Conservation (phyloP, 2,797 vertebrate genomes). For the Rhinogobio ventralis region DNA sequence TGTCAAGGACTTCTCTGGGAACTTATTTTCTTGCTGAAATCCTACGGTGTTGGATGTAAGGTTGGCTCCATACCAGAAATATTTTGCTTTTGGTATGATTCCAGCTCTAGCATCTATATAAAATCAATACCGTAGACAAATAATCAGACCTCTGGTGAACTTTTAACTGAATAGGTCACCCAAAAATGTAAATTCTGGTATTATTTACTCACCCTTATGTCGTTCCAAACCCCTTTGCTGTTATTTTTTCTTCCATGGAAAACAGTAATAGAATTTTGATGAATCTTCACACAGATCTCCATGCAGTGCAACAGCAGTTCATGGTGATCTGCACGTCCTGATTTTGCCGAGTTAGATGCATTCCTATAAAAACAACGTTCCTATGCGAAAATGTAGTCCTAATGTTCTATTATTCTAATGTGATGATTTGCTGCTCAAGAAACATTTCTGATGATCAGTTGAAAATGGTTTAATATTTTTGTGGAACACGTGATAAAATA, state of each 20-base stretch:
- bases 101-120: background rate
- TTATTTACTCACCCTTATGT: background rate
- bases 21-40: background rate
- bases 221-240: background rate
- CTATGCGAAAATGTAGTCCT: too few species aligned
- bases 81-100: background rate
- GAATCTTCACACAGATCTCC: background rate
- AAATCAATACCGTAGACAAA: background rate
- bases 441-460: too few species aligned
- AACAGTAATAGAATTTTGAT: background rate
- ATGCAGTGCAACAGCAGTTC: background rate
- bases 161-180: constrained; percentile 15
- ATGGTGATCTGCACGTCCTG: too few species aligned
- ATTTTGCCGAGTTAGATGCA: too few species aligned
- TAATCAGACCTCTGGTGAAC: constrained; percentile 24
- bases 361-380: too few species aligned
- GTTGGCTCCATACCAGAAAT: background rate
- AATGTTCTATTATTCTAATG: too few species aligned
- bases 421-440: too few species aligned
- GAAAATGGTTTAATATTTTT: too few species aligned
- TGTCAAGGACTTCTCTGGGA: background rate
- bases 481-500: too few species aligned
- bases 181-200: background rate
- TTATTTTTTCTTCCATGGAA: background rate
- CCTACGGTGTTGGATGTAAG: background rate